Evolutionary conservation across 1,140 invertebrate species (phyloP).

Genomic region (Aphelenchoides fujianensis): DNA sequence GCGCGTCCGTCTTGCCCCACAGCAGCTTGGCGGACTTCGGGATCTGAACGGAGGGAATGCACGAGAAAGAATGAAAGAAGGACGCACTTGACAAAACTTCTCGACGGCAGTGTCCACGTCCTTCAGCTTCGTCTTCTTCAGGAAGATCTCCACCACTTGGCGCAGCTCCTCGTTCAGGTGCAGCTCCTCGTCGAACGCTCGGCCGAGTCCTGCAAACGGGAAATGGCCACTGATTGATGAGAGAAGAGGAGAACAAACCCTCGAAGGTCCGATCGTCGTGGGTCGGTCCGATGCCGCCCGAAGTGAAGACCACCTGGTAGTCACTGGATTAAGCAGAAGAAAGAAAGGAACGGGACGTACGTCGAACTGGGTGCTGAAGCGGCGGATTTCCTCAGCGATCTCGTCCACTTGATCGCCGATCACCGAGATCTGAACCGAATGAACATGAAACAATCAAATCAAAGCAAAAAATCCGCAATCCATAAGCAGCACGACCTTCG

Average conservation of each 20-base stretch:
- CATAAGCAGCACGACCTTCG: not conserved
- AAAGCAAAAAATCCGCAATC: constrained; percentile 16
- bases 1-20: constrained; percentile 55
- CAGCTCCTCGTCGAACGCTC: constrained; percentile 71
- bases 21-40: constrained; percentile 62
- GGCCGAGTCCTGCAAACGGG: constrained; percentile 66
- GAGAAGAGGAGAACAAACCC: constrained; percentile 63
- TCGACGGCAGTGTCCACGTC: constrained; percentile 65
- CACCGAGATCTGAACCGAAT: constrained; percentile 70
- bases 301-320: constrained; percentile 76
- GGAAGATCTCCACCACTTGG: constrained; percentile 66
- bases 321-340: too few relatives aligned
- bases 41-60: constrained; percentile 56
- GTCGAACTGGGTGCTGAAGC: constrained; percentile 69
- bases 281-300: constrained; percentile 78
- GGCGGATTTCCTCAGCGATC: constrained; percentile 71
- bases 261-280: constrained; percentile 81
- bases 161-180: constrained; percentile 68
- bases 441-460: too few relatives aligned
- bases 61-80: not conserved
- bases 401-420: constrained; percentile 71
- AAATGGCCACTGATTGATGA: constrained; percentile 24
- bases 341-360: too few relatives aligned
- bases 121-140: constrained; percentile 41
- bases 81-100: constrained; percentile 52